Conservation (phyloP, 1,140 invertebrate species). For the Anagrus nilaparvatae region DNA sequence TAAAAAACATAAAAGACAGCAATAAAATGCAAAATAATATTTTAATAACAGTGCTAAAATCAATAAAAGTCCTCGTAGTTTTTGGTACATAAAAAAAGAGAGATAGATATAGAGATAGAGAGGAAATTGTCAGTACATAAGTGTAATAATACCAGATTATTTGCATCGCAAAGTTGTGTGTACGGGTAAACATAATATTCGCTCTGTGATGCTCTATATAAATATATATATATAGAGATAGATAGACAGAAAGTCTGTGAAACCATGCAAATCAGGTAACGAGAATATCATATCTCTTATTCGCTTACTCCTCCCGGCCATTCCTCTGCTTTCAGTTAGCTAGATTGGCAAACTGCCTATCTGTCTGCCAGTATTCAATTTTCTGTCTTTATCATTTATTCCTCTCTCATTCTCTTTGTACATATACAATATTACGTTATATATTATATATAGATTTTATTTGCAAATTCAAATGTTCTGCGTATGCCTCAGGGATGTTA, state of each 20-base stretch:
- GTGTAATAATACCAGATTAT: constrained; percentile 46
- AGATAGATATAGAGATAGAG: constrained; percentile 17
- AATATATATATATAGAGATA: constrained; percentile 13
- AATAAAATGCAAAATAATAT: too few relatives aligned
- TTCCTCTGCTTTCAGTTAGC: constrained; percentile 3
- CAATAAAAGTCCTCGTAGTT: too few relatives aligned
- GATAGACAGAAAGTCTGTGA: background rate
- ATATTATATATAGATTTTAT: constrained; percentile 41
- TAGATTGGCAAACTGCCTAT: constrained; percentile 19
- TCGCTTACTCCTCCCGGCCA: constrained; percentile 3
- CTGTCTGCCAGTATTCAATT: constrained; percentile 18
- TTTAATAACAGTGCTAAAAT: too few relatives aligned
- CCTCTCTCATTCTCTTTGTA: constrained; percentile 28
- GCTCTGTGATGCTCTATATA: constrained; percentile 34
- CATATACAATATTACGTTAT: constrained; percentile 32
- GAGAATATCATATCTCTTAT: constrained; percentile 11
- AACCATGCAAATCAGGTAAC: background rate
- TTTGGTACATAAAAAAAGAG: too few relatives aligned
- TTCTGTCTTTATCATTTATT: constrained; percentile 19
- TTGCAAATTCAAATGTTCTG: too few relatives aligned
- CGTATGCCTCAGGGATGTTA: constrained; percentile 41
- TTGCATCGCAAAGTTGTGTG: constrained; percentile 43
- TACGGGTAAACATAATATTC: constrained; percentile 45
- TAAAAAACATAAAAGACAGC: too few relatives aligned
- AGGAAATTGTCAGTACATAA: constrained; percentile 26